phyloP scores from a whole-genome alignment of 2,797 vertebrate species.

The Tachyglossus aculeatus region DNA sequence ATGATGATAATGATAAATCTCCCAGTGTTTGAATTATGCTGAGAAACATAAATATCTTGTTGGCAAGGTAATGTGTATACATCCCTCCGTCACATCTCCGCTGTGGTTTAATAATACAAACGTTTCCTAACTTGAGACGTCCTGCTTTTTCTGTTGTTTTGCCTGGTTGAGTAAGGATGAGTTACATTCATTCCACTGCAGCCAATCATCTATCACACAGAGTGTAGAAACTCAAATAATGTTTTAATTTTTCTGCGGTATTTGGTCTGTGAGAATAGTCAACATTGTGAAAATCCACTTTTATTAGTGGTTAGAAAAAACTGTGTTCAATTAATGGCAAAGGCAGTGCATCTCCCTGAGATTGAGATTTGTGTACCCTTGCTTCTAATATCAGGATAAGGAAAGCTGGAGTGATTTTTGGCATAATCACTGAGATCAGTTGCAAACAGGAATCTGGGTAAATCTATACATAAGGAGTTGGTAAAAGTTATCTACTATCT shows the following conservation, averaged over 20 bases:
- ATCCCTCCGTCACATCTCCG: constrained; percentile 6
- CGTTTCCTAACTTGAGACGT: not conserved
- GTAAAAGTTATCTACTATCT: no score
- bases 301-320: not conserved
- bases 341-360: not conserved
- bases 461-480: no score
- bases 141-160: constrained; percentile 37
- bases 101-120: not conserved
- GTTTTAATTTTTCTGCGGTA: constrained; percentile 58
- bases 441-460: no score
- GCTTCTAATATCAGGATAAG: not conserved
- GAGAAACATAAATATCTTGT: constrained; percentile 37
- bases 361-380: not conserved
- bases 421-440: no score
- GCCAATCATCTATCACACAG: constrained; percentile 5
- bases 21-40: not conserved
- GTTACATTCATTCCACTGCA: constrained; percentile 50
- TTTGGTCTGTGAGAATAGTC: constrained; percentile 1
- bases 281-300: not conserved
- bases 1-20: no score
- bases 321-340: not conserved
- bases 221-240: constrained; percentile 48
- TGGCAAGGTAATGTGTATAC: constrained; percentile 6
- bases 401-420: no score
- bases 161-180: constrained; percentile 25